phyloP scores from a whole-genome alignment of 2,113 vertebrate genomes.

The Actenoides hombroni region DNA sequence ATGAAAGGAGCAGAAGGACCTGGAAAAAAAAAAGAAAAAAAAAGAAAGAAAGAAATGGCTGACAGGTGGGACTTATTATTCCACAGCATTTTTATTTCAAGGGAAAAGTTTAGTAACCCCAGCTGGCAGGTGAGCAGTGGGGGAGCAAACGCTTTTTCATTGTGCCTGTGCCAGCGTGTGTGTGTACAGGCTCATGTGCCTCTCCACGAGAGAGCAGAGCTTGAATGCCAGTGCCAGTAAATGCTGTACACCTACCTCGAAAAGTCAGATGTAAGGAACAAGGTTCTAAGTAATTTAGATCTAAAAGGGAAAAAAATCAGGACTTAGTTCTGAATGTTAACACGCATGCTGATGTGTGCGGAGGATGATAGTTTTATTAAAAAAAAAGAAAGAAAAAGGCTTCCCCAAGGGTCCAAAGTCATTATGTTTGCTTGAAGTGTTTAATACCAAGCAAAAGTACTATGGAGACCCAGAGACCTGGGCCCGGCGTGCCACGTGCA shows the following conservation, averaged over 20 bases:
- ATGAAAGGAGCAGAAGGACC: conserved; percentile 73
- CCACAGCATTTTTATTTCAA: conserved; percentile 69
- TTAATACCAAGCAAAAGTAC: background rate
- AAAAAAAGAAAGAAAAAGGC: background rate
- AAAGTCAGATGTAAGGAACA: conserved; percentile 26
- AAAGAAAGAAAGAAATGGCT: conserved; percentile 42
- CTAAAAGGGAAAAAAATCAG: background rate
- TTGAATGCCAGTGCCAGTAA: conserved; percentile 23
- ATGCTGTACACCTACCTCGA: background rate
- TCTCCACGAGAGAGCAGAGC: conserved; percentile 8
- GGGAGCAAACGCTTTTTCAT: conserved; percentile 46
- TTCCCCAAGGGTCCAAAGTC: background rate
- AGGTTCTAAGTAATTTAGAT: background rate
- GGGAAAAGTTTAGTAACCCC: conserved; percentile 73
- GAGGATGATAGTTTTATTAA: background rate
- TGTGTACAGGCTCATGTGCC: conserved; percentile 35
- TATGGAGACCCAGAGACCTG: background rate
- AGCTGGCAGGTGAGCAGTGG: conserved; percentile 73
- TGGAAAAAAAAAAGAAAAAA: conserved; percentile 39
- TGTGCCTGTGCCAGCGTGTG: conserved; percentile 54
- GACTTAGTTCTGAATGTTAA: conserved; percentile 2
- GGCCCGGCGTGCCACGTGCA: accelerated
- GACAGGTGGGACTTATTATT: conserved; percentile 75
- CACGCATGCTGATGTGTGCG: background rate
- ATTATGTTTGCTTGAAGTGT: background rate